These are phyloP conservation scores for Pygoscelis adeliae DNA, from an alignment of 2,113 vertebrate genomes.

Conservation along the genomic window DNA sequence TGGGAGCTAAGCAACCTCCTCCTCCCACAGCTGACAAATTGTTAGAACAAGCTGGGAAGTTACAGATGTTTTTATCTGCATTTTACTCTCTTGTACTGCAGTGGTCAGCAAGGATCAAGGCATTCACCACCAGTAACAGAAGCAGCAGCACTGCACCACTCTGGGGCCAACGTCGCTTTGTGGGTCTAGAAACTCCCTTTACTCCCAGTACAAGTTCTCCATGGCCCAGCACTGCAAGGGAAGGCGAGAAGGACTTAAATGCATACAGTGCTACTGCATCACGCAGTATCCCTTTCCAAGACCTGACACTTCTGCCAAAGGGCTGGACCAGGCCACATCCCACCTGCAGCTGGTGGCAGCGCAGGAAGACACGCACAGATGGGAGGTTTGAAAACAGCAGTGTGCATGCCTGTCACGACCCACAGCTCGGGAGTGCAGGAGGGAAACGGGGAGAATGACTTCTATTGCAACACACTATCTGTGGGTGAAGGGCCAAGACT, in stretches of 20 bases:
- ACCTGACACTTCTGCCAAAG: background rate
- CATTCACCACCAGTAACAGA: background rate
- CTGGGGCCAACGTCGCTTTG: background rate
- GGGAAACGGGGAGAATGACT: background rate
- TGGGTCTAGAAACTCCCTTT: background rate
- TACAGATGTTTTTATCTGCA: background rate
- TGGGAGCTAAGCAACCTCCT: background rate
- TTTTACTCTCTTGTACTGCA: background rate
- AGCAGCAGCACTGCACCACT: background rate
- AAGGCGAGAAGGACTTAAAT: background rate
- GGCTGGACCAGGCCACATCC: background rate
- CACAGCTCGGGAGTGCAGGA: slow-evolving; percentile 10
- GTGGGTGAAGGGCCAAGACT: background rate
- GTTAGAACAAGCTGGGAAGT: background rate
- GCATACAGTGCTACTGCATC: background rate
- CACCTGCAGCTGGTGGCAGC: background rate
- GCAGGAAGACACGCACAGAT: background rate
- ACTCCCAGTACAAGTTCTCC: background rate
- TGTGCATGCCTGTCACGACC: background rate
- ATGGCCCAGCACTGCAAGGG: background rate
- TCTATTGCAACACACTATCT: background rate
- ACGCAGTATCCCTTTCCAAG: background rate
- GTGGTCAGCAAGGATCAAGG: background rate
- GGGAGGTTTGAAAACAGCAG: background rate
- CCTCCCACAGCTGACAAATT: background rate